Evolutionary conservation across 2,888 invertebrate species (phyloP), one percentile per base, ranked within the genome.

Genomic region (Caenorhabditis japonica): DNA sequence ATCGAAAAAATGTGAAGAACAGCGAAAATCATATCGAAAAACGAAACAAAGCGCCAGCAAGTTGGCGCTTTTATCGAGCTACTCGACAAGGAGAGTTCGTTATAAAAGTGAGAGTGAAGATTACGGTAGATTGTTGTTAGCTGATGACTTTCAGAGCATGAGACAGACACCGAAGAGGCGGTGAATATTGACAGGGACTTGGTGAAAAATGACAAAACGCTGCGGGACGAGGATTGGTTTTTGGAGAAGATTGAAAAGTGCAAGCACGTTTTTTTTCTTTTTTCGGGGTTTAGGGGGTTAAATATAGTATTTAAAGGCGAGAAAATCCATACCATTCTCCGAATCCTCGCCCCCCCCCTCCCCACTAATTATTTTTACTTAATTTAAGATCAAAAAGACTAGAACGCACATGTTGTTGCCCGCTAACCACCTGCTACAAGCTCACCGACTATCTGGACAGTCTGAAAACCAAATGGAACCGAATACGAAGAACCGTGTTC

Each of bases 191-290:
- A 68, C 12, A 34, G n/a, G 12, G 58, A 68, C 4, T n/a, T 39
- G 30, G 46, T 52, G 39, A 38, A 19, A 27, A 59, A 59, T 23
- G 76, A 76, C 47, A 34, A 23, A 19, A 76, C 76, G 10, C 17
- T 76, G 44, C 47, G 60, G 25, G 73, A 51, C 13, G 76, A 76
- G 33, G 46, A 69, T 7, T 21, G 44, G 55, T 76, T 77, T 53
- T 43, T 74, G 49, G 60, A 68, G 21, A 56, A 69, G 25, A 56
- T 74, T 21, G 77, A 74, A n/a, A 61, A 58, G 36, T 66, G 62
- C 56, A 69, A 55, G 74, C 53, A 21, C 3, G 8, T 17, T 25
- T 19, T 25, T 49, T 39, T n/a, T n/a, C n/a, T n/a, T n/a, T n/a
- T n/a, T n/a, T n/a, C n/a, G n/a, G n/a, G n/a, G n/a, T n/a, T n/a